Evolutionary conservation across 2,113 vertebrate genomes (phyloP).

Genomic region (Leptobrachium ailaonicum): DNA sequence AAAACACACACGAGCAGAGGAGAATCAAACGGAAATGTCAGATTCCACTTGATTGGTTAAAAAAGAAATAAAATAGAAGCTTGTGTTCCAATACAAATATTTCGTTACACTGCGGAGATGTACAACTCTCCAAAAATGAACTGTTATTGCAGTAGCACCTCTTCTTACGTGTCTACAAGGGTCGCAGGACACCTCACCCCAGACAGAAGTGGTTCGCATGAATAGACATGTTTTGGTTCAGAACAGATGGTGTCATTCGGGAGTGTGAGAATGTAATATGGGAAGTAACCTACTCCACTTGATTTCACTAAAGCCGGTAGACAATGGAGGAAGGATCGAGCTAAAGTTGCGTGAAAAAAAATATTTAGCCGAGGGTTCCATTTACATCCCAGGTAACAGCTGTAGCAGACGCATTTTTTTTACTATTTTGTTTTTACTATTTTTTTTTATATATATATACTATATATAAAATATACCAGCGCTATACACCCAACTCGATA

Average conservation of each 20-base stretch:
- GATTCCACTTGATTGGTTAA: slow-evolving; percentile 3
- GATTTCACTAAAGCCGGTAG: slow-evolving; percentile 9
- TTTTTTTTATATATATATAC: no score
- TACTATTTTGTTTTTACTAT: no score
- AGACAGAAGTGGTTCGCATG: slow-evolving; percentile 12
- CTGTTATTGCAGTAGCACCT: not conserved
- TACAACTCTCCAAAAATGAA: not conserved
- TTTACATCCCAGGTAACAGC: slow-evolving; percentile 6
- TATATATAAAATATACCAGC: no score
- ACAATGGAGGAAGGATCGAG: slow-evolving; percentile 20
- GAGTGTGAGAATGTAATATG: slow-evolving; percentile 1
- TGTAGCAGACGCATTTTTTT: not conserved
- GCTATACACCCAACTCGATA: no score
- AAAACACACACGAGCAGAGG: not conserved
- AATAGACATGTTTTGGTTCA: not conserved
- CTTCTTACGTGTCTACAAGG: not conserved
- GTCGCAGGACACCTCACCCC: slow-evolving; percentile 2
- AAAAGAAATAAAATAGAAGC: slow-evolving; percentile 1
- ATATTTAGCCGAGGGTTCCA: not conserved
- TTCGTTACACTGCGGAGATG: not conserved
- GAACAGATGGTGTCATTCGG: slow-evolving; percentile 15
- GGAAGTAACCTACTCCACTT: not conserved
- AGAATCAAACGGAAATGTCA: slow-evolving; percentile 30
- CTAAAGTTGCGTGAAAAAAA: slow-evolving; percentile 12
- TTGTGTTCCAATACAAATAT: slow-evolving; percentile 11